These are phyloP conservation scores for Notarius lentiginosus DNA, from an alignment of 2,113 vertebrate species.

Conservation along the genomic window DNA sequence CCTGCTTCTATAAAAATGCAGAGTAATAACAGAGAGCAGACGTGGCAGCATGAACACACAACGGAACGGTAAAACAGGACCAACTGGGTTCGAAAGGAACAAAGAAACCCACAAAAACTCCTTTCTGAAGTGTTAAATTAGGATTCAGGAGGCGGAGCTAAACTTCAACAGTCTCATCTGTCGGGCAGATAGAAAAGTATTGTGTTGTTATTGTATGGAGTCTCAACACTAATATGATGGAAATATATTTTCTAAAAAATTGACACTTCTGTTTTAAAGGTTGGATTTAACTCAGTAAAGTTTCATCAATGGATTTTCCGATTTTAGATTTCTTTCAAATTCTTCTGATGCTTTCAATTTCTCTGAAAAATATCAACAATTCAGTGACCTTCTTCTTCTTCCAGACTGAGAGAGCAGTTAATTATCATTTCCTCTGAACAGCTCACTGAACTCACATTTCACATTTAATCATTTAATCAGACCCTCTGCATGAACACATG, in stretches of 20 bases:
- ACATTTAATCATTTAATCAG: too few species aligned
- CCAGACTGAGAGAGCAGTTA: too few species aligned
- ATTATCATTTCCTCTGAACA: not conserved
- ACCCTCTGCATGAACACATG: too few species aligned
- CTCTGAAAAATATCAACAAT: too few species aligned
- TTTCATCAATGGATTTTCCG: too few species aligned
- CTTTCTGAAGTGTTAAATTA: not conserved
- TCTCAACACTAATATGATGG: not conserved
- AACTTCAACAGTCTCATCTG: not conserved
- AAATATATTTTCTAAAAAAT: not conserved
- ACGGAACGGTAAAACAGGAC: not conserved
- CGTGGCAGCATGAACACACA: not conserved
- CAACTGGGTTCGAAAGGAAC: not conserved
- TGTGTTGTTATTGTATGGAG: not conserved
- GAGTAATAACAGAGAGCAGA: slow-evolving; percentile 41
- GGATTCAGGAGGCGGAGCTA: not conserved
- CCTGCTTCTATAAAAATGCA: slow-evolving; percentile 31
- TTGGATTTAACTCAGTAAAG: too few species aligned
- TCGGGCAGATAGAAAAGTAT: not conserved
- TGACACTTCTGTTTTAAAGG: too few species aligned
- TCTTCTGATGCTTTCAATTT: too few species aligned
- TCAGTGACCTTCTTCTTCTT: too few species aligned
- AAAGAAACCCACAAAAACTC: not conserved
- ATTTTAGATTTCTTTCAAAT: too few species aligned
- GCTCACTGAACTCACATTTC: not conserved